phyloP scores from a whole-genome alignment of 2,888 invertebrate genomes.

The Stratiomys singularior region DNA sequence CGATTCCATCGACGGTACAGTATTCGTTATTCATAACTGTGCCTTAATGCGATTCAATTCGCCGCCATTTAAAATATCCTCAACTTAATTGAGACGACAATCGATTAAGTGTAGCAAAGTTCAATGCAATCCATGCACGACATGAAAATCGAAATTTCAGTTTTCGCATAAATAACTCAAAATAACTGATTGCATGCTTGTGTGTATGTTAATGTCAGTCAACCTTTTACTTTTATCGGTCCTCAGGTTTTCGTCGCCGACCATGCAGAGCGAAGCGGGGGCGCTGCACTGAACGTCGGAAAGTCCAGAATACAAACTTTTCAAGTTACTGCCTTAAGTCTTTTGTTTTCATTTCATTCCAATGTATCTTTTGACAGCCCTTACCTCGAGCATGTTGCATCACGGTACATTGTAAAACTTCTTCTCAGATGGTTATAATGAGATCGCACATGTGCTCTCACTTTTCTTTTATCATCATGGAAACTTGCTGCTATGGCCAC shows the following conservation, averaged over 20 bases:
- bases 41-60: constrained; percentile 1
- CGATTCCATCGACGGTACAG: no score
- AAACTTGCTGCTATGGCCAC: background rate
- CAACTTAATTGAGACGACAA: constrained; percentile 13
- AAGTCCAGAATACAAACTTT: no score
- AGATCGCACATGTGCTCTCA: no score
- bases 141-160: background rate
- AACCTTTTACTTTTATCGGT: constrained; percentile 10
- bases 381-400: no score
- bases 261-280: no score
- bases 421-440: no score
- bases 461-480: no score
- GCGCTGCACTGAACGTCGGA: no score
- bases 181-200: background rate
- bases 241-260: background rate
- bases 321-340: no score
- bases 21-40: background rate
- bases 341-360: no score
- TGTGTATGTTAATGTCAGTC: background rate
- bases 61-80: background rate
- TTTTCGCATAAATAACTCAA: constrained; percentile 18
- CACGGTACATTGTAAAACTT: no score
- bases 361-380: no score
- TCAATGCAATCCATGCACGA: constrained; percentile 3
- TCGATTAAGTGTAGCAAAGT: background rate